Base-by-base conservation (phyloP, 2,888 invertebrate genomes). In the Eueremaeus valkanovi region DNA sequence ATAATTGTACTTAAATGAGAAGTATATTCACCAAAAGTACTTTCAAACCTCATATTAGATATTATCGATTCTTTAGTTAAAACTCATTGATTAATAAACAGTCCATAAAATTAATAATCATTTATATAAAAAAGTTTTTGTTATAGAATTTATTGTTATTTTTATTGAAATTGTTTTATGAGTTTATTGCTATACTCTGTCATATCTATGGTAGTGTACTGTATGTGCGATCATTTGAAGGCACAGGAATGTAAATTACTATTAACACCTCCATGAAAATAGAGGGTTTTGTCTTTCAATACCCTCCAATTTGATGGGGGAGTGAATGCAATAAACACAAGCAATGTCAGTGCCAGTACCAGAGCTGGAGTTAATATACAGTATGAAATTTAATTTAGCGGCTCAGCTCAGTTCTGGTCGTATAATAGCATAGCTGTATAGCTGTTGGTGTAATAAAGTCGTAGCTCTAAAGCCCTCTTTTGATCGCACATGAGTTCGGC, bases 251-350 rank as follows among this genome's bases (percentile, higher is more conserved):
- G 61, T 31, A 61, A 61, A 61, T 61, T 61, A 31, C 31, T 61
- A 61, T 61, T 61, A 61, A 61, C 61, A 61, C 61, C 61, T 61
- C 61, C 61, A 61, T 61, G 61, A 61, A 61, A 61, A 61, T 61
- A 61, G 61, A 24, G 61, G 61, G 61, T 61, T 61, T 61, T 29
- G 61, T 61, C 61, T 31, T 61, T 27, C 27, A 61, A 29, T 61
- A 31, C 29, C 61, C 33, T 29, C 61, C 27, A 61, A 61, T 61
- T 61, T 61, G 61, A 61, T 61, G 61, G 61, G 29, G 31, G 61
- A 55, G 55, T 11, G 55, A n/a, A n/a, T n/a, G n/a, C n/a, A n/a
- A n/a, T n/a, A n/a, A n/a, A n/a, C n/a, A n/a, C 21, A 55, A n/a
- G 61, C 24, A 61, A 11, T 31, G 61, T 18, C 9, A 55, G 27